These are phyloP conservation scores for Bryconaethiops microstoma DNA, from an alignment of 2,797 vertebrate species.

Conservation along the genomic window DNA sequence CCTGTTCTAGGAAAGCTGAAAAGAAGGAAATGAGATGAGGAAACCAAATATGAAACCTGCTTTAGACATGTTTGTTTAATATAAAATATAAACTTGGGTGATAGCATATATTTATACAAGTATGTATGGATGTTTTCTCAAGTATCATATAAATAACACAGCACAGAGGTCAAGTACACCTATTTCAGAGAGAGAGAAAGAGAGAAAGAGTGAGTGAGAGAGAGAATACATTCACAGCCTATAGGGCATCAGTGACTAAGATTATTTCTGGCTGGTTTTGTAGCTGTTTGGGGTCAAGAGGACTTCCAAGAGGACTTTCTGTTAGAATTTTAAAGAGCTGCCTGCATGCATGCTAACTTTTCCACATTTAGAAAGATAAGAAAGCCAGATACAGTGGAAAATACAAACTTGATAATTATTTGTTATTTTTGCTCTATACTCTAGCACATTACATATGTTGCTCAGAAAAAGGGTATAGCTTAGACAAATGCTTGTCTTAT, in stretches of 20 bases:
- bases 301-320: neutral
- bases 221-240: neutral
- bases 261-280: constrained; percentile 5
- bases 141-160: neutral
- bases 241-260: neutral
- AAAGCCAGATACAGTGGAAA: neutral
- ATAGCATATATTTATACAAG: neutral
- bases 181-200: too few relatives aligned
- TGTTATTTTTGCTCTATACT: too few relatives aligned
- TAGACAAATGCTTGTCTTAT: too few relatives aligned
- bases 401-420: too few relatives aligned
- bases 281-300: constrained; percentile 3
- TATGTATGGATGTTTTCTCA: neutral
- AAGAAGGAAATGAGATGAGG: neutral
- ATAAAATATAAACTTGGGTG: neutral
- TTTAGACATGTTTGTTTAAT: too few relatives aligned
- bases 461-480: too few relatives aligned
- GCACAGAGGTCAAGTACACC: neutral
- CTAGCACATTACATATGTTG: too few relatives aligned
- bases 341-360: neutral
- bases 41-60: neutral
- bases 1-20: constrained; percentile 17
- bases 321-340: constrained; percentile 7
- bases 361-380: neutral
- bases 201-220: neutral